Evolutionary conservation across 2,888 invertebrate species (phyloP).

Genomic region (Miltochrista miniata): DNA sequence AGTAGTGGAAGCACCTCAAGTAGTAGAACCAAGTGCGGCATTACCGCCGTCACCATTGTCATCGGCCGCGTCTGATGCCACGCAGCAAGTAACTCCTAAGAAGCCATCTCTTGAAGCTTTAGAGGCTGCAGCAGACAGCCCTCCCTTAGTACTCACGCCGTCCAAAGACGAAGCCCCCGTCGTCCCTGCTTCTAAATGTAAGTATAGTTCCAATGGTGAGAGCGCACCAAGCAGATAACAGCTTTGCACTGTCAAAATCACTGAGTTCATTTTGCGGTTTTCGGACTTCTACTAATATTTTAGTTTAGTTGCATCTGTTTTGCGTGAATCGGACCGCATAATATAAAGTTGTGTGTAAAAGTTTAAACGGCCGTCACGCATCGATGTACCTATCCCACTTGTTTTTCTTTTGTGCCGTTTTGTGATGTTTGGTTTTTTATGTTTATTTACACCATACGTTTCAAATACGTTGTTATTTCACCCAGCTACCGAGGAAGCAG

Average conservation of each 20-base stretch:
- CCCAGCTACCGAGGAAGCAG: conserved; percentile 84
- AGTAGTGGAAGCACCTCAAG: conserved; percentile 13
- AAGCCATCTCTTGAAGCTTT: conserved; percentile 39
- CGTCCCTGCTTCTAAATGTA: conserved; percentile 70
- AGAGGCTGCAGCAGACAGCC: conserved; percentile 56
- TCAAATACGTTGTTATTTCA: conserved; percentile 83
- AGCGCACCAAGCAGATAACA: conserved; percentile 51
- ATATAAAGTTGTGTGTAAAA: conserved; percentile 19
- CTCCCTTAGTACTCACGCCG: conserved; percentile 71
- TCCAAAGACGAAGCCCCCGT: conserved; percentile 64
- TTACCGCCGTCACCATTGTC: no score
- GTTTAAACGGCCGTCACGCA: conserved; percentile 42
- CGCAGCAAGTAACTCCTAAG: conserved; percentile 30
- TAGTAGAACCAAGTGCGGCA: background rate
- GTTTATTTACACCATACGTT: conserved; percentile 78
- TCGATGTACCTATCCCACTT: conserved; percentile 54
- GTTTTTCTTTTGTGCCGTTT: conserved; percentile 78
- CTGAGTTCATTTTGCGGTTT: conserved; percentile 80
- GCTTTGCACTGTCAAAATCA: conserved; percentile 77
- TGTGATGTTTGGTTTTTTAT: conserved; percentile 79
- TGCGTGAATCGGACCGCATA: conserved; percentile 46
- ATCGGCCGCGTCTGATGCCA: background rate
- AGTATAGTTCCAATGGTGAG: conserved; percentile 50
- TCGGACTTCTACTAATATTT: conserved; percentile 75
- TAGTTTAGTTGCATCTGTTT: conserved; percentile 62